Conservation (phyloP, 2,797 vertebrate genomes). For the Poecile montanus region DNA sequence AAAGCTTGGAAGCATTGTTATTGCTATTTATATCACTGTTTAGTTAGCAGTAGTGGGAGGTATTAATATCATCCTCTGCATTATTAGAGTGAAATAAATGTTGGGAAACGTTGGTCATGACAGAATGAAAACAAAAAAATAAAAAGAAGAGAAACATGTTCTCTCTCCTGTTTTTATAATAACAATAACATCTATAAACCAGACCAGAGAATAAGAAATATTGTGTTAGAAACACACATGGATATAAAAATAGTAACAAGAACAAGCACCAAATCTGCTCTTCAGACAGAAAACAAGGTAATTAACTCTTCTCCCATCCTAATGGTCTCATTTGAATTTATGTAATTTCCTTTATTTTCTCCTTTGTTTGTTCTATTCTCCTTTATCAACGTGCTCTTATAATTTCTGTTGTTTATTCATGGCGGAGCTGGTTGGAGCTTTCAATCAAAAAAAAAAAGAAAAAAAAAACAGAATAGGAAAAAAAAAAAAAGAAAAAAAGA, state of each 20-base stretch:
- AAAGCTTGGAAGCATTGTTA: conserved; percentile 70
- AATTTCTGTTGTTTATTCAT: conserved; percentile 79
- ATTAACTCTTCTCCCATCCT: conserved; percentile 59
- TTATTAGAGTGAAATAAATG: conserved; percentile 69
- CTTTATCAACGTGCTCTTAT: conserved; percentile 61
- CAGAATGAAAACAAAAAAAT: not conserved
- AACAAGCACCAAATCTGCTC: not conserved
- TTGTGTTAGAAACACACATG: not conserved
- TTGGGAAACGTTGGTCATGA: conserved; percentile 48
- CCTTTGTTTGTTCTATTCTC: conserved; percentile 77
- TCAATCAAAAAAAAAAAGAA: conserved; percentile 60
- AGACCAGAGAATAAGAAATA: conserved; percentile 51
- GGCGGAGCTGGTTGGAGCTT: conserved; percentile 66
- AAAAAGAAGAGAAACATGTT: not conserved
- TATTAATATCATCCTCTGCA: conserved; percentile 70
- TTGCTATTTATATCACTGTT: conserved; percentile 75
- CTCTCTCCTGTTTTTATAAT: not conserved
- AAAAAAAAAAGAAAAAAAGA: not conserved
- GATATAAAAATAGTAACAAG: conserved; percentile 29
- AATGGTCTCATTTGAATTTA: conserved; percentile 69
- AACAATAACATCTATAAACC: conserved; percentile 51
- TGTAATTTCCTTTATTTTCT: conserved; percentile 59
- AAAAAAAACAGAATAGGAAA: not conserved
- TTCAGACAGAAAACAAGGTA: conserved; percentile 58
- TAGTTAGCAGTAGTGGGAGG: conserved; percentile 71